phyloP scores from a whole-genome alignment of 2,797 vertebrate genomes.

The Carcharodon carcharias region DNA sequence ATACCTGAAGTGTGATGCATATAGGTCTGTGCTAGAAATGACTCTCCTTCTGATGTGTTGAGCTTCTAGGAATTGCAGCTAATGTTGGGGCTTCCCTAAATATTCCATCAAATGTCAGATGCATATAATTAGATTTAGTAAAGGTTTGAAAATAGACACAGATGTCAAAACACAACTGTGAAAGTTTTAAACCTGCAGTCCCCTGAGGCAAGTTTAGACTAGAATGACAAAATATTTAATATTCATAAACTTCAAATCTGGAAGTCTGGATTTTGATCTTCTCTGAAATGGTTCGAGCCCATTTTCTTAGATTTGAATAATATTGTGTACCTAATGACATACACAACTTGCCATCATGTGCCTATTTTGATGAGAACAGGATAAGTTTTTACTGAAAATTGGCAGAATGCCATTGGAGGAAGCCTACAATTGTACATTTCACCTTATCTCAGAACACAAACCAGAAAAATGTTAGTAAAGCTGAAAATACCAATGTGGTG shows the following conservation, averaged over 20 bases:
- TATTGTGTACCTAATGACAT: background rate
- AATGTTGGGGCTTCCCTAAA: too few relatives aligned
- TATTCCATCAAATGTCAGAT: too few relatives aligned
- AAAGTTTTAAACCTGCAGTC: background rate
- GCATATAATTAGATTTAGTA: background rate
- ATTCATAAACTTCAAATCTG: too few relatives aligned
- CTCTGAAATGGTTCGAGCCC: background rate
- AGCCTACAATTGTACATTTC: background rate
- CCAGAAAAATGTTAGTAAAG: background rate
- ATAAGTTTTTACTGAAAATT: background rate
- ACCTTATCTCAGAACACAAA: background rate
- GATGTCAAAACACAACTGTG: background rate
- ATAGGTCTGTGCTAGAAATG: too few relatives aligned
- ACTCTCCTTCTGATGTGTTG: too few relatives aligned
- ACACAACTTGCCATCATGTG: background rate
- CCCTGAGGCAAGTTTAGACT: too few relatives aligned
- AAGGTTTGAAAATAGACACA: background rate
- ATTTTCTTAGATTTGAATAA: background rate
- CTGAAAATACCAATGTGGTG: background rate
- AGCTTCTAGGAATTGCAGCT: too few relatives aligned
- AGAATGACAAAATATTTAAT: too few relatives aligned
- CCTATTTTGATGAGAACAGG: background rate
- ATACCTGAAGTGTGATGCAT: too few relatives aligned
- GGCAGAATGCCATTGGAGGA: background rate
- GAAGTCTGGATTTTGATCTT: background rate